These are phyloP conservation scores for Melipona quadrifasciata DNA, from an alignment of 1,140 invertebrate species.

Conservation along the genomic window DNA sequence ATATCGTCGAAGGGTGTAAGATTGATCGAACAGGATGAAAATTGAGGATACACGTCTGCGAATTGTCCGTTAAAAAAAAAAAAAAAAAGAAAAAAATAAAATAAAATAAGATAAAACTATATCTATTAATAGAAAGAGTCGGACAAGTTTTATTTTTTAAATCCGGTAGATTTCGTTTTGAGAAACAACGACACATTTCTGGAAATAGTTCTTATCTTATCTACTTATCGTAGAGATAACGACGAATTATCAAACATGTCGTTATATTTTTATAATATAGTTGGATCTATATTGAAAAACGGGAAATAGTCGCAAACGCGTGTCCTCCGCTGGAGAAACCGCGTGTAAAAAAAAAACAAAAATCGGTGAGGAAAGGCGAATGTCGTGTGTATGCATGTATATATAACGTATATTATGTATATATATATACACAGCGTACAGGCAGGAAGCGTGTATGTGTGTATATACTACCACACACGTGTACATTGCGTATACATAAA, in stretches of 20 bases:
- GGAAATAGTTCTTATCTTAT: not conserved
- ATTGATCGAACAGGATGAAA: not conserved
- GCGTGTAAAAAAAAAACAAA: not conserved
- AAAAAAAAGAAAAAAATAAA: too few species aligned
- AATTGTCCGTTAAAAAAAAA: not conserved
- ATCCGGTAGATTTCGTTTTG: not conserved
- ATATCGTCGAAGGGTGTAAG: not conserved
- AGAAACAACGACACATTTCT: not conserved
- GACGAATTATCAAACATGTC: too few species aligned
- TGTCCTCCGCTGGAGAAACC: not conserved
- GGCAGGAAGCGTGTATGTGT: conserved; percentile 4
- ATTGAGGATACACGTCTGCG: not conserved
- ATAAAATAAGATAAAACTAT: not conserved
- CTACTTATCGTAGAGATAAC: not conserved
- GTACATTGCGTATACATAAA: conserved; percentile 63
- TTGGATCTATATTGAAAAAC: not conserved
- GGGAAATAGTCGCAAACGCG: not conserved
- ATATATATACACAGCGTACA: conserved; percentile 55
- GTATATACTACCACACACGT: conserved; percentile 29
- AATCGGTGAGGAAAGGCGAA: too few species aligned
- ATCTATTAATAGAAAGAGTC: not conserved
- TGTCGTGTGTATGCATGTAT: conserved; percentile 49
- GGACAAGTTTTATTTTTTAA: not conserved
- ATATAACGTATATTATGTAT: conserved; percentile 53
- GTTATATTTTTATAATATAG: not conserved